phyloP scores from a whole-genome alignment of 2,888 invertebrate genomes.

The Camptogramma bilineatum region DNA sequence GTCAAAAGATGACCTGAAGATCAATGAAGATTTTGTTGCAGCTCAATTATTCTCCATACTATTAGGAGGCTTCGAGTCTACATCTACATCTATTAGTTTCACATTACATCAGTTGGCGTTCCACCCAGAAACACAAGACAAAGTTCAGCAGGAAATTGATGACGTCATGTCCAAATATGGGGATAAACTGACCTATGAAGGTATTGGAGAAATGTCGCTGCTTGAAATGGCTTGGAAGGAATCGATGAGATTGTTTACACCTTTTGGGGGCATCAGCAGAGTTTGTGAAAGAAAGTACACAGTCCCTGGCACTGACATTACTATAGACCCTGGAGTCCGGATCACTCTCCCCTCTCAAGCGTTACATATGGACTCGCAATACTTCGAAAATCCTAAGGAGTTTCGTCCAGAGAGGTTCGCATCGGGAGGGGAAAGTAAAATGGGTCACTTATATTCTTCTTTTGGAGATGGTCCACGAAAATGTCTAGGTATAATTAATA shows the following conservation, averaged over 20 bases:
- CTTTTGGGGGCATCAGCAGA: constrained; percentile 45
- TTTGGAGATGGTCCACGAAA: constrained; percentile 53
- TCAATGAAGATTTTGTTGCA: constrained; percentile 39
- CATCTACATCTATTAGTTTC: constrained; percentile 54
- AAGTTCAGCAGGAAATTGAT: constrained; percentile 60
- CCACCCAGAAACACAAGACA: constrained; percentile 57
- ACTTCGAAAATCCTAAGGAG: constrained; percentile 51
- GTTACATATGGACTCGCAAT: constrained; percentile 51
- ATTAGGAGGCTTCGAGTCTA: constrained; percentile 53
- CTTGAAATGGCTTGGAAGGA: constrained; percentile 53
- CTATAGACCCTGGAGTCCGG: constrained; percentile 51
- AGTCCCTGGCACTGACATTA: constrained; percentile 48
- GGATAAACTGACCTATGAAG: constrained; percentile 49
- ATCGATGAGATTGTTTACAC: constrained; percentile 51
- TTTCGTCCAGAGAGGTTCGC: constrained; percentile 54
- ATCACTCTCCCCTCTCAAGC: constrained; percentile 53
- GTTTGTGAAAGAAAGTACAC: constrained; percentile 47
- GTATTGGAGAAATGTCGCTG: constrained; percentile 48
- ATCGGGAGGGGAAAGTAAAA: constrained; percentile 33
- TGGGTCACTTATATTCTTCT: constrained; percentile 46
- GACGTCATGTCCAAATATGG: constrained; percentile 47
- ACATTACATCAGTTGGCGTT: constrained; percentile 55
- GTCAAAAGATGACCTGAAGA: constrained; percentile 13
- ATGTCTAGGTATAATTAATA: constrained; percentile 48
- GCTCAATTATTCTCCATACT: constrained; percentile 53